Evolutionary conservation across 2,797 vertebrate genomes (phyloP).

Genomic region (Emydoidea blandingii): DNA sequence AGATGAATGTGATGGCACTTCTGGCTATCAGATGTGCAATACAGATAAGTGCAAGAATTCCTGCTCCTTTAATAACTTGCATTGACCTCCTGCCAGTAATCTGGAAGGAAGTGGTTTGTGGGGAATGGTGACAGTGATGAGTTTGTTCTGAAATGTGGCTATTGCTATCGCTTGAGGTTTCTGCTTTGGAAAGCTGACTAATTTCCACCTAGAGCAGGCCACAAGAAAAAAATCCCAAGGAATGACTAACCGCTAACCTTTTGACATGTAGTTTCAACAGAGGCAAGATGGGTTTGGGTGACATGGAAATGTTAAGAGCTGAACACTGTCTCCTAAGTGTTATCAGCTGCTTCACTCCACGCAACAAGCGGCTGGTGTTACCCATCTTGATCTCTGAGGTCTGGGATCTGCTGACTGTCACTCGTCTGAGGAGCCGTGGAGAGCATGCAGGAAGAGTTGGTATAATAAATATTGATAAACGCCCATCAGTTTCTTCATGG

Average conservation of each 20-base stretch:
- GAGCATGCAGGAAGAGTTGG: background rate
- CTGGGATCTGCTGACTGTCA: background rate
- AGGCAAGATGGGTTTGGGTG: background rate
- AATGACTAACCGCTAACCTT: rapidly evolving
- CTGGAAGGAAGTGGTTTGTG: constrained; percentile 88
- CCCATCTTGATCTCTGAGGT: background rate
- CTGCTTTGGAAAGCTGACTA: constrained; percentile 71
- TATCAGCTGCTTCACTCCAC: background rate
- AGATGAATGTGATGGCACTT: background rate
- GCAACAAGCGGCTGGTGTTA: background rate
- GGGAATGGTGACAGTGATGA: constrained; percentile 70
- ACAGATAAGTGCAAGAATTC: background rate
- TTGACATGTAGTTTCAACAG: background rate
- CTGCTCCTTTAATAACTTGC: rapidly evolving
- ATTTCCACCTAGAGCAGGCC: constrained; percentile 53
- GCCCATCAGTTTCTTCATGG: background rate
- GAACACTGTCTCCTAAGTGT: background rate
- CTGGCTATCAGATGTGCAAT: background rate
- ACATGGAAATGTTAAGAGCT: background rate
- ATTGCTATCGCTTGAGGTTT: constrained; percentile 73
- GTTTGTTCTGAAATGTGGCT: constrained; percentile 46
- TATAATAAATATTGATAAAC: background rate
- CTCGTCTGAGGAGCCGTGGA: background rate
- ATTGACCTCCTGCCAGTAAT: constrained; percentile 69
- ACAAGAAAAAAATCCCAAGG: constrained; percentile 5